A percentile compares a stretch with the other conserved stretches of the same genome.
These are phyloP conservation scores for Chelonus formosanus DNA, from an alignment of 2,888 invertebrate genomes.

Conservation along the genomic window DNA sequence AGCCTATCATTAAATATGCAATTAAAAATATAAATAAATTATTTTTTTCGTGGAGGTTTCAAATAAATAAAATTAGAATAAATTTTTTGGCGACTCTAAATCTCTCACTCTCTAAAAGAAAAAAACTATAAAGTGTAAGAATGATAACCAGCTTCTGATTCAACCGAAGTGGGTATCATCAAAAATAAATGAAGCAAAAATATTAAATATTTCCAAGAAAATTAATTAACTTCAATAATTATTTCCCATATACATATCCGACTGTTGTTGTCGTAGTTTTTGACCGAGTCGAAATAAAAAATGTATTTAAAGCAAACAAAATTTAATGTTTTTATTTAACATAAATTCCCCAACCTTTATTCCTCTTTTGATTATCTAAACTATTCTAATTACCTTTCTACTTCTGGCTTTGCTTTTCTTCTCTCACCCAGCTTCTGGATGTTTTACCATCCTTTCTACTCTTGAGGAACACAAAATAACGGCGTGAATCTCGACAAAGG, in stretches of 20 bases:
- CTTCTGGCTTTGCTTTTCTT: conserved; percentile 5
- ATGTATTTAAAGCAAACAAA: conserved; percentile 61
- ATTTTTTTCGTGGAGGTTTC: too few species aligned
- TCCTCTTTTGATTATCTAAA: background rate
- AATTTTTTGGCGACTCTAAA: background rate
- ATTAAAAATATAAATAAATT: conserved; percentile 10
- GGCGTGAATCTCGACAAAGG: conserved; percentile 57
- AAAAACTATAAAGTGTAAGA: background rate
- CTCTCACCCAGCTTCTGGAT: background rate
- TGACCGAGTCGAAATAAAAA: conserved; percentile 63
- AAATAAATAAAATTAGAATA: background rate
- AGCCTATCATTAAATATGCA: background rate
- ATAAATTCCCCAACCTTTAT: background rate
- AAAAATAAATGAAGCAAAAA: conserved; percentile 22
- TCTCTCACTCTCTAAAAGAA: conserved; percentile 7
- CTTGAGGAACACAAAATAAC: too few species aligned
- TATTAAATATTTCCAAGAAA: conserved; percentile 31
- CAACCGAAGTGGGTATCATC: conserved; percentile 26
- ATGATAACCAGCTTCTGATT: conserved; percentile 23
- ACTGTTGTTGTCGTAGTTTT: conserved; percentile 64
- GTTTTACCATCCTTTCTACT: conserved; percentile 15
- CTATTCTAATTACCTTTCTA: conserved; percentile 40
- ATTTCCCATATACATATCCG: conserved; percentile 63
- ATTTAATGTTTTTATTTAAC: conserved; percentile 13
- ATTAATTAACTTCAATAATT: conserved; percentile 36